Evolutionary conservation across 2,797 vertebrate species (phyloP).

Genomic region (Brachyrhaphis roseni): DNA sequence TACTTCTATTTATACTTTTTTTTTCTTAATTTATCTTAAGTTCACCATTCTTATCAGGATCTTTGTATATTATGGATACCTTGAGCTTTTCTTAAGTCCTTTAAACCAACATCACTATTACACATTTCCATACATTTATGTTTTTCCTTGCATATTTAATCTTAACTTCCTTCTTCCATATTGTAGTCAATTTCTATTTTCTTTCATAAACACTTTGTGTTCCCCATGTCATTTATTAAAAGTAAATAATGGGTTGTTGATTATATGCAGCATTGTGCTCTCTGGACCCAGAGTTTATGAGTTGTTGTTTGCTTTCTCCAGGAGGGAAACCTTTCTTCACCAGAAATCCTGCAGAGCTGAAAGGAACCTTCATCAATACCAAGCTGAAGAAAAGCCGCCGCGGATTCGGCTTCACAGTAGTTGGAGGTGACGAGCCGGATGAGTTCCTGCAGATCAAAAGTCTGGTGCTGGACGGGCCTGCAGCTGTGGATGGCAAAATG

Average conservation of each 20-base stretch:
- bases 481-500: slow-evolving; percentile 97
- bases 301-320: slow-evolving; percentile 34
- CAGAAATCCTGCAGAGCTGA: slow-evolving; percentile 94
- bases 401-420: slow-evolving; percentile 97
- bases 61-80: neutral
- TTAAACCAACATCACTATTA: neutral
- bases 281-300: slow-evolving; percentile 1
- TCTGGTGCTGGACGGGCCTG: slow-evolving; percentile 95
- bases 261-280: neutral
- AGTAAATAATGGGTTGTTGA: neutral
- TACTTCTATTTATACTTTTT: neutral
- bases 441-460: slow-evolving; percentile 99
- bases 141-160: neutral
- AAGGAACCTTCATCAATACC: slow-evolving; percentile 97
- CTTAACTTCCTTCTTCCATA: neutral
- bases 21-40: neutral
- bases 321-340: slow-evolving; percentile 98
- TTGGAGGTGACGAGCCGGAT: slow-evolving; percentile 96
- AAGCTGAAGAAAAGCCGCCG: slow-evolving; percentile 96
- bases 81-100: neutral
- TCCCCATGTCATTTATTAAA: neutral
- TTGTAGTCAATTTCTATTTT: neutral
- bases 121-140: neutral
- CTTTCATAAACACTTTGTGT: neutral
- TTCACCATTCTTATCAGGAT: neutral